Evolutionary conservation across 2,113 vertebrate species (phyloP).

Genomic region (Sarotherodon lohbergeri): DNA sequence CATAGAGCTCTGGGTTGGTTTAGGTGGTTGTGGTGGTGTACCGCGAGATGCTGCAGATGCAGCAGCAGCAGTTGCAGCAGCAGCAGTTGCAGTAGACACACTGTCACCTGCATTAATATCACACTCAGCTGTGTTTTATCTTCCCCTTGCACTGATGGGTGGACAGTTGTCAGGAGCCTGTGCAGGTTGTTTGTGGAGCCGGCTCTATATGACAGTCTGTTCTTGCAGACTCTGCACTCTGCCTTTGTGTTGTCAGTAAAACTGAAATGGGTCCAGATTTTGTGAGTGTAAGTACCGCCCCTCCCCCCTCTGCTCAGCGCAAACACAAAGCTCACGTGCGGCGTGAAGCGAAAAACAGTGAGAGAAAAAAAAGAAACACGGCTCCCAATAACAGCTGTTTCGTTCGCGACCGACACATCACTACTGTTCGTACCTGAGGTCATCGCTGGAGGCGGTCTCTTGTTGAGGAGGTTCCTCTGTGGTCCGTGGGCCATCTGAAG

Average conservation of each 20-base stretch:
- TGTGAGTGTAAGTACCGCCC: neutral
- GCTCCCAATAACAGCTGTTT: neutral
- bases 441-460: conserved; percentile 66
- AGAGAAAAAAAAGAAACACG: accelerated
- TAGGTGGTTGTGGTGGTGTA: neutral
- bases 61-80: accelerated
- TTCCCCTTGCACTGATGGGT: neutral
- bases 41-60: accelerated
- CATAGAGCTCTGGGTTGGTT: neutral
- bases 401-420: accelerated
- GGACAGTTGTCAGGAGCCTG: accelerated
- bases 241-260: neutral
- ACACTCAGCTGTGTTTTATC: neutral
- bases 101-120: neutral
- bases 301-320: accelerated
- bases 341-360: neutral
- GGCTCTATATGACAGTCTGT: neutral
- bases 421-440: conserved; percentile 4
- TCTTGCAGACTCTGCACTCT: neutral
- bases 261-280: neutral
- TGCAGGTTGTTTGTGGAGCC: neutral
- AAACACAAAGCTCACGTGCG: neutral
- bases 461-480: conserved; percentile 71
- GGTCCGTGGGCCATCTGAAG: conserved; percentile 74
- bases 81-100: neutral